Conservation (phyloP, 2,797 vertebrate species). For the Pyrrhura leucotis region DNA sequence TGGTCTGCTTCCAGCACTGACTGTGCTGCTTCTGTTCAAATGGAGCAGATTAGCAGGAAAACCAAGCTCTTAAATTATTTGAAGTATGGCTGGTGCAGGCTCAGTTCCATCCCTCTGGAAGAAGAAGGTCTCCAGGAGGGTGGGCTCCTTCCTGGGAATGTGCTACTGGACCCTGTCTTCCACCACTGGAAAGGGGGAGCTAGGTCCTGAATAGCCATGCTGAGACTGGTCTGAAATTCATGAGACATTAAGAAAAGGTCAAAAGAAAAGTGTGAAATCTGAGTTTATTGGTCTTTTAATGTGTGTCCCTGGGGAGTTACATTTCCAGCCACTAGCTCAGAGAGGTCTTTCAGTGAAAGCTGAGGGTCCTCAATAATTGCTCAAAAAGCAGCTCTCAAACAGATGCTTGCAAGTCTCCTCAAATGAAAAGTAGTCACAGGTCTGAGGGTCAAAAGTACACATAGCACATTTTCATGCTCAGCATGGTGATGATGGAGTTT, state of each 20-base stretch:
- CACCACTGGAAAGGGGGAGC: neutral
- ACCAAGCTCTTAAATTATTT: neutral
- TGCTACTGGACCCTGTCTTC: neutral
- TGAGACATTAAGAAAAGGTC: neutral
- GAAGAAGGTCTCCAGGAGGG: neutral
- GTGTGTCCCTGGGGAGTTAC: neutral
- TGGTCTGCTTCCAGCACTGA: constrained; percentile 7
- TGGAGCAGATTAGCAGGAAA: constrained; percentile 4
- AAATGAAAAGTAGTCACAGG: neutral
- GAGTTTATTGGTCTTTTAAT: neutral
- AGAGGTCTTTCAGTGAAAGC: neutral
- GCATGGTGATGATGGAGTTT: neutral
- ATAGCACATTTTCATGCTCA: neutral
- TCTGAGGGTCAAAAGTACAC: fast-evolving
- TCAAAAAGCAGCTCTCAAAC: neutral
- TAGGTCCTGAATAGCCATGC: neutral
- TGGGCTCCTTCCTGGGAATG: neutral
- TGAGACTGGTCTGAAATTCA: neutral
- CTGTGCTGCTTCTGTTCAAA: constrained; percentile 1
- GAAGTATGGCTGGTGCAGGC: neutral
- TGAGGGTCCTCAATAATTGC: neutral
- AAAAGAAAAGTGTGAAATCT: neutral
- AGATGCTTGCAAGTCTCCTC: neutral
- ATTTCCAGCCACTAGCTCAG: neutral
- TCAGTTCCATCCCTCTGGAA: neutral